A percentile compares a stretch with the other conserved stretches of the same genome.
These are phyloP conservation scores for Acromyrmex heyeri DNA, from an alignment of 1,140 invertebrate genomes.

Conservation along the genomic window DNA sequence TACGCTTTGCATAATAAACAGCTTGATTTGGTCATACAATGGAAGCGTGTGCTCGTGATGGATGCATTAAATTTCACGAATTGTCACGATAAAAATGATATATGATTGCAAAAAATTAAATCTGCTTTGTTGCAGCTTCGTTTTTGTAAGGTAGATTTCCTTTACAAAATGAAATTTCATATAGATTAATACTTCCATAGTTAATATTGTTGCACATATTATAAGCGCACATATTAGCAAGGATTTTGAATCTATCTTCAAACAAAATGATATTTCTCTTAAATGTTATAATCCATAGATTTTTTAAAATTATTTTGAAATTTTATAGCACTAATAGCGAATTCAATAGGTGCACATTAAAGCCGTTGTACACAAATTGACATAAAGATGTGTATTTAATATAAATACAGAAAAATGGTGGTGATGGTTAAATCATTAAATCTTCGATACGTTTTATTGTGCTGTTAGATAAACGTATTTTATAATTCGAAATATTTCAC, in stretches of 20 bases:
- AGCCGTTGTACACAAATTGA: too few relatives aligned
- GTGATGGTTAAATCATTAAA: too few relatives aligned
- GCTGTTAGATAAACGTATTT: too few relatives aligned
- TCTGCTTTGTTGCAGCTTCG: conserved; percentile 6
- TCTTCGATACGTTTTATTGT: too few relatives aligned
- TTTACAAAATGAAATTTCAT: conserved; percentile 24
- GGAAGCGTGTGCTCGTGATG: conserved; percentile 37
- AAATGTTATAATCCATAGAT: background rate
- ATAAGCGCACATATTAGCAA: background rate
- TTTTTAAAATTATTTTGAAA: background rate
- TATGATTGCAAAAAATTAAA: conserved; percentile 51
- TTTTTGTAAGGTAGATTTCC: conserved; percentile 18
- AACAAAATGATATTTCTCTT: background rate
- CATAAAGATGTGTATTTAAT: too few relatives aligned
- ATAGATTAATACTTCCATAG: conserved; percentile 17
- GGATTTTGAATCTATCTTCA: background rate
- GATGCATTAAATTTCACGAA: conserved; percentile 55
- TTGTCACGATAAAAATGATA: conserved; percentile 58
- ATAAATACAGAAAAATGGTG: too few relatives aligned
- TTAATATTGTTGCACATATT: background rate
- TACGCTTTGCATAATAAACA: conserved; percentile 62
- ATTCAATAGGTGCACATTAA: too few relatives aligned
- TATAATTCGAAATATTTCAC: too few relatives aligned
- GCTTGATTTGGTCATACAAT: conserved; percentile 50
- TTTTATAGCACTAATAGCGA: background rate